phyloP scores from a whole-genome alignment of 2,113 vertebrate species.

The Pelodiscus sinensis region DNA sequence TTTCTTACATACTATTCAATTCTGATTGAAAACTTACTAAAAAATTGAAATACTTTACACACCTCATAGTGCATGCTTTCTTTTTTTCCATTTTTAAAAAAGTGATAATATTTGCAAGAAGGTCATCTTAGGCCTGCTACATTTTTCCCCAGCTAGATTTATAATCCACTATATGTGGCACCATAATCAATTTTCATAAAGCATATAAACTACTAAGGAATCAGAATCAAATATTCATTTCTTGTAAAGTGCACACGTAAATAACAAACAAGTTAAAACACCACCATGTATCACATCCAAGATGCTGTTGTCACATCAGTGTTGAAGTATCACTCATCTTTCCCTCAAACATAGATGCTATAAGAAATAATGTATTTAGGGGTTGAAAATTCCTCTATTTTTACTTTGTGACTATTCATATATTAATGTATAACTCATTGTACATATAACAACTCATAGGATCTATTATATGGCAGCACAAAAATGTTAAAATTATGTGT shows the following conservation, averaged over 20 bases:
- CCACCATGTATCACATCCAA: background rate
- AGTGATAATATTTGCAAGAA: background rate
- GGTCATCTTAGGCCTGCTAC: no score
- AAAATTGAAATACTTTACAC: background rate
- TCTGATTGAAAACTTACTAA: background rate
- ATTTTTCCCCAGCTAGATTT: no score
- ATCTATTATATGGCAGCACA: background rate
- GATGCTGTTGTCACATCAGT: background rate
- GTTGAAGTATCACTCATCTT: background rate
- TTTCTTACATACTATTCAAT: background rate
- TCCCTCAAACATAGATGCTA: background rate
- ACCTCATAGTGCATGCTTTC: background rate
- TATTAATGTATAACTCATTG: background rate
- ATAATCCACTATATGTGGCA: background rate
- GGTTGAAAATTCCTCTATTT: background rate
- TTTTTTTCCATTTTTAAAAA: background rate
- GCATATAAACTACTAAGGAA: background rate
- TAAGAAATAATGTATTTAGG: background rate
- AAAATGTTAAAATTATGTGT: no score
- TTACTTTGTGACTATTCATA: background rate
- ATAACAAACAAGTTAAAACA: background rate
- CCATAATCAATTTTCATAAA: fast-evolving
- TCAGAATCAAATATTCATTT: background rate
- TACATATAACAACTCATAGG: background rate
- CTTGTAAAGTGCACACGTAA: background rate